Conservation (phyloP, 1,140 invertebrate species). For the Philaenus spumarius region DNA sequence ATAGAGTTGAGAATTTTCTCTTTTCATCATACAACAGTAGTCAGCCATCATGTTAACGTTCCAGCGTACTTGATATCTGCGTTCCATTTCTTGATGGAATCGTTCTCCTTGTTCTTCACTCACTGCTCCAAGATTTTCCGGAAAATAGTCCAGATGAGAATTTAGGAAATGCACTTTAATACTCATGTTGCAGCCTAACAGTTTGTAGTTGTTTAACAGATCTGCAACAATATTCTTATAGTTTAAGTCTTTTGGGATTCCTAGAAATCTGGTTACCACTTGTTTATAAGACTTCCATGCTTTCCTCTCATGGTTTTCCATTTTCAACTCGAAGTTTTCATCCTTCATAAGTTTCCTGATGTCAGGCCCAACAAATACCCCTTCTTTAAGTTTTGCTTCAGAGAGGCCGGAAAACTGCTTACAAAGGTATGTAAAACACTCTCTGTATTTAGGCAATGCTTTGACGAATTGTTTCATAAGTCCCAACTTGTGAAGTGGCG, state of each 20-base stretch:
- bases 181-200: conserved; percentile 32
- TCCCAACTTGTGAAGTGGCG: conserved; percentile 38
- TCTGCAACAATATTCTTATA: conserved; percentile 24
- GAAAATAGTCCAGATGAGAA: conserved; percentile 39
- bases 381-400: conserved; percentile 33
- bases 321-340: conserved; percentile 21
- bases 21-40: conserved; percentile 33
- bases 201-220: conserved; percentile 29
- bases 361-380: conserved; percentile 35
- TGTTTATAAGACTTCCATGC: conserved; percentile 22
- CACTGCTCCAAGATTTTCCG: conserved; percentile 33
- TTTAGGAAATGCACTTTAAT: conserved; percentile 39
- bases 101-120: conserved; percentile 38
- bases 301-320: conserved; percentile 20
- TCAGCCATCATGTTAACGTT: conserved; percentile 35
- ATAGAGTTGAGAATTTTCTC: conserved; percentile 22
- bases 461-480: conserved; percentile 33
- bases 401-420: conserved; percentile 33
- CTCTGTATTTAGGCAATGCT: conserved; percentile 32
- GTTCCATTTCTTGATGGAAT: conserved; percentile 40
- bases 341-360: conserved; percentile 31
- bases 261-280: conserved; percentile 28
- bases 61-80: conserved; percentile 35
- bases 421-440: no score
- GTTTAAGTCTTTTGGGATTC: conserved; percentile 30